Base-by-base conservation (phyloP, 2,113 vertebrate genomes). In the Cochlearius cochlearius region DNA sequence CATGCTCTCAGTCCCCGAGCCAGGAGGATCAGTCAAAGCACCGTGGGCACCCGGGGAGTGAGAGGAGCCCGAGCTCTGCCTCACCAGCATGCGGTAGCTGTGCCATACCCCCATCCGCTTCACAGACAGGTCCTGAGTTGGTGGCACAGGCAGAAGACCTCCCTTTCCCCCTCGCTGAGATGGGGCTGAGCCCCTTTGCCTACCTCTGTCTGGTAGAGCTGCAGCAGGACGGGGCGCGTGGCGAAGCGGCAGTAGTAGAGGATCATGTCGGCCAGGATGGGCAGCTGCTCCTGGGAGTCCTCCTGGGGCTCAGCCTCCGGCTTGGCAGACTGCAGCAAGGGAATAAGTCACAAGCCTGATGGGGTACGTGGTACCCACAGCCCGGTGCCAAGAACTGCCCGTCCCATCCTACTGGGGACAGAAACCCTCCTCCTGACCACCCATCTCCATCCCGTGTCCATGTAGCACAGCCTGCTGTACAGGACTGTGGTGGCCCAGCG, bases 201-300 rank as follows among this genome's bases (percentile, higher is more conserved):
- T 67, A 99, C 99, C 99, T 99, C 99, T 1, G 99, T 98, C 96
- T 99, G 99, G 88, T 99, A 99, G 79, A 99, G 98, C 97, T 99
- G 99, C 93, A 99, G 98, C 67, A 99, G 98, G 74, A 99, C 95
- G 0, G 99, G 99, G 11, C 98, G 97, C 0, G 97, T 79, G 10
- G 99, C 99, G 0, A 99, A 98, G 81, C 99, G 99, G 92, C 99
- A 99, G 93, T 99, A 99, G 93, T 99, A 99, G 29, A 99, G 98
- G 55, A 99, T 98, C 98, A 99, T 98, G 94, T 99, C 99, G 0
- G 99, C 99, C 95, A 99, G 98, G 98, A 99, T 99, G 84, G 99
- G 99, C 87, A 99, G 97, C 88, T 97, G 98, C 62, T 98, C 98
- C 14, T 97, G 96, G 2, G 98, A 96, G 36, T 94, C 94, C 59